Percentiles rank a stretch among this genome's conserved stretches.
These are phyloP conservation scores for Cyprinodon brontotheroides DNA, from an alignment of 2,113 vertebrate genomes.

Conservation along the genomic window DNA sequence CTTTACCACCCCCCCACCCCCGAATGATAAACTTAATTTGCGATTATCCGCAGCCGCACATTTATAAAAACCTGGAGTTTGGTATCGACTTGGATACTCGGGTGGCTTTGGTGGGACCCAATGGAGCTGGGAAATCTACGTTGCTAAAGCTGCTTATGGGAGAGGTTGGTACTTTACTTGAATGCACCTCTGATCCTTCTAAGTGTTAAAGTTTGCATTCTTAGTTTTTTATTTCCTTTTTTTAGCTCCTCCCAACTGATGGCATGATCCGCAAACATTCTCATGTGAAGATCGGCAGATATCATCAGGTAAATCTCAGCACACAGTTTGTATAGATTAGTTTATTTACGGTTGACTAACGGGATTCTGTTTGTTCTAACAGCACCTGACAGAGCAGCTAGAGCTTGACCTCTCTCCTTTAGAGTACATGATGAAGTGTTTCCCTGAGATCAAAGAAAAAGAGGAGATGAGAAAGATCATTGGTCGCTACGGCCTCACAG, in stretches of 20 bases:
- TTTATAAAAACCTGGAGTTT: slow-evolving; percentile 96
- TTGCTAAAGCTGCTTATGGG: slow-evolving; percentile 95
- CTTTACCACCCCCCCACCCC: not conserved
- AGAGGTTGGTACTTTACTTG: slow-evolving; percentile 80
- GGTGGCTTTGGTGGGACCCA: slow-evolving; percentile 96
- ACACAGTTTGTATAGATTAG: not conserved
- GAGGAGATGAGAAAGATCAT: slow-evolving; percentile 99
- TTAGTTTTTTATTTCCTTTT: not conserved
- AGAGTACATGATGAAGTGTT: slow-evolving; percentile 99
- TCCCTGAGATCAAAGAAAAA: slow-evolving; percentile 96
- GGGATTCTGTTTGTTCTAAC: not conserved
- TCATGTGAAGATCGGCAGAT: slow-evolving; percentile 97
- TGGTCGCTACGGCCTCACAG: slow-evolving; percentile 94
- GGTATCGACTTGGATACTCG: slow-evolving; percentile 96
- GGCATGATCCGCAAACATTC: slow-evolving; percentile 99
- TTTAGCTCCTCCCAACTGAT: slow-evolving; percentile 90
- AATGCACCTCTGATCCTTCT: not conserved
- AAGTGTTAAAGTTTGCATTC: not conserved
- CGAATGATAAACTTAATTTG: not conserved
- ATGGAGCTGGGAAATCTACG: slow-evolving; percentile 96
- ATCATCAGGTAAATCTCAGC: slow-evolving; percentile 88
- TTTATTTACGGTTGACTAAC: not conserved
- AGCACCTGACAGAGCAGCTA: slow-evolving; percentile 97
- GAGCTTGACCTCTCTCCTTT: slow-evolving; percentile 94
- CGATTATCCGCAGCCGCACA: slow-evolving; percentile 82